phyloP scores from a whole-genome alignment of 2,113 vertebrate species.

The Pan troglodytes region NHGRI_mPanTro3-v2.1_pri NC_072410.2:112649501-112650000 shows the following conservation, averaged over 20 bases:
- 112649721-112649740: background rate
- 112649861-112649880: background rate
- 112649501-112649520: accelerated
- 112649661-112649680: background rate
- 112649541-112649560: background rate
- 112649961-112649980: background rate
- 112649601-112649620: background rate
- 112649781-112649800: background rate
- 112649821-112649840: no score
- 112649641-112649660: background rate
- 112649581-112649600: no score
- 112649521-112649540: accelerated
- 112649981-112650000: accelerated
- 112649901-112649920: accelerated
- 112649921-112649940: background rate
- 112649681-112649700: background rate
- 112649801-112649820: background rate
- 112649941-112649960: background rate
- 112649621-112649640: slow-evolving; percentile 30
- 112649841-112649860: background rate
- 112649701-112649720: background rate
- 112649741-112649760: background rate
- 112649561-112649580: no score
- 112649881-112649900: background rate
- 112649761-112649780: accelerated